Evolutionary conservation across 2,113 vertebrate species (phyloP).

Genomic region (Thryonomys swinderianus): DNA sequence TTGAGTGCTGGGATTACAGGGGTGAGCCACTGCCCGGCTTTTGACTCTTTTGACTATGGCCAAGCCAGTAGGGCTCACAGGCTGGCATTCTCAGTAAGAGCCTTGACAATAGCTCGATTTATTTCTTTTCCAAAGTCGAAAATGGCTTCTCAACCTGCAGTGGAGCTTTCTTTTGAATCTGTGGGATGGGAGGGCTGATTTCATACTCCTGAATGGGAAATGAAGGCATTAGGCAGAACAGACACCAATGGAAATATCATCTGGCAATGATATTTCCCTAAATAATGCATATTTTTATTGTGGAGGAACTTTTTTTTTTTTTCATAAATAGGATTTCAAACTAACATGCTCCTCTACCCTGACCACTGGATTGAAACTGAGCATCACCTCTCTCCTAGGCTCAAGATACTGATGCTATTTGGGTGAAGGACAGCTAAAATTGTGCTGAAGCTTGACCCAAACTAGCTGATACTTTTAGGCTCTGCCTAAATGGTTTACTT

Average conservation of each 20-base stretch:
- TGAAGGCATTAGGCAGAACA: background rate
- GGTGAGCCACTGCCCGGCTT: too few species aligned
- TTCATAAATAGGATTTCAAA: constrained; percentile 5
- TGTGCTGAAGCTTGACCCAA: background rate
- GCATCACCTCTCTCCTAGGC: background rate
- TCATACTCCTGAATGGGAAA: background rate
- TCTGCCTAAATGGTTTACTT: background rate
- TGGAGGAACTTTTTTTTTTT: constrained; percentile 4
- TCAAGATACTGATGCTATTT: background rate
- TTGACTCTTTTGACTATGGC: constrained; percentile 56
- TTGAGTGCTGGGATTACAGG: too few species aligned
- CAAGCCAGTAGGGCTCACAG: constrained; percentile 60
- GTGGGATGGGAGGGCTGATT: background rate
- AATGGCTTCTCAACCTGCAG: constrained; percentile 44
- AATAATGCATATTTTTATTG: constrained; percentile 38
- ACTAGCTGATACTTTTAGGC: background rate
- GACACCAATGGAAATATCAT: background rate
- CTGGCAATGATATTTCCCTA: background rate
- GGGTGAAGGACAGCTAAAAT: constrained; percentile 2
- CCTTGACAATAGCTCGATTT: constrained; percentile 67
- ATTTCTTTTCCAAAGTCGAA: constrained; percentile 50
- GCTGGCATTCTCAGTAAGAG: constrained; percentile 58
- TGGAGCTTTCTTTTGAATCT: constrained; percentile 59
- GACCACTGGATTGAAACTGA: background rate
- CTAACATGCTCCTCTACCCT: constrained; percentile 8